phyloP scores from a whole-genome alignment of 2,888 invertebrate species.

The Chironomus riparius region DNA sequence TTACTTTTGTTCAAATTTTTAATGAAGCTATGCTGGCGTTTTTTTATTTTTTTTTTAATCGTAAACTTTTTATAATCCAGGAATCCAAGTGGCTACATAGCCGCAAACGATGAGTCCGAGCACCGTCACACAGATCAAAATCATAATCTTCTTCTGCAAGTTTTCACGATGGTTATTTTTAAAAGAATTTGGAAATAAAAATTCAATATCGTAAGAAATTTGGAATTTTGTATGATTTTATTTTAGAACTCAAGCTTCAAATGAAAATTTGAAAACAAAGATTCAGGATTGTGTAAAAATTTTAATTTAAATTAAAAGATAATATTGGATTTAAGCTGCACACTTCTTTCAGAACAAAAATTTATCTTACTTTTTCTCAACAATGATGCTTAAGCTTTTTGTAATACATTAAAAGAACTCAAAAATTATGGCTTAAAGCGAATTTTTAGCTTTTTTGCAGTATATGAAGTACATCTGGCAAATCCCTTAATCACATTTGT shows the following conservation, averaged over 20 bases:
- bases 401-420: no score
- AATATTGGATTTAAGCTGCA: no score
- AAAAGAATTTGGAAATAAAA: neutral
- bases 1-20: no score
- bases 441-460: no score
- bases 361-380: no score
- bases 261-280: neutral
- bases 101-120: conserved; percentile 70
- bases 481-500: no score
- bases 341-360: no score
- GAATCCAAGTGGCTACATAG: conserved; percentile 47
- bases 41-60: no score
- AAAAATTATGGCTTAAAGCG: no score
- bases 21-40: no score
- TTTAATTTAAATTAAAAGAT: neutral
- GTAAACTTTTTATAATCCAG: conserved; percentile 16
- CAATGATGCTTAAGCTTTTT: no score
- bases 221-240: conserved; percentile 2
- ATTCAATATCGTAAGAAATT: neutral
- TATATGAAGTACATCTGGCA: no score
- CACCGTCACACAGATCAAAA: conserved; percentile 81
- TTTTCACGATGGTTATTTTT: conserved; percentile 2
- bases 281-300: neutral
- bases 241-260: neutral
- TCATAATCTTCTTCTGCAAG: conserved; percentile 83